A percentile compares a stretch with the other conserved stretches of the same genome.
phyloP scores from a whole-genome alignment of 2,888 invertebrate genomes.

The Coelinius sp. region DNA sequence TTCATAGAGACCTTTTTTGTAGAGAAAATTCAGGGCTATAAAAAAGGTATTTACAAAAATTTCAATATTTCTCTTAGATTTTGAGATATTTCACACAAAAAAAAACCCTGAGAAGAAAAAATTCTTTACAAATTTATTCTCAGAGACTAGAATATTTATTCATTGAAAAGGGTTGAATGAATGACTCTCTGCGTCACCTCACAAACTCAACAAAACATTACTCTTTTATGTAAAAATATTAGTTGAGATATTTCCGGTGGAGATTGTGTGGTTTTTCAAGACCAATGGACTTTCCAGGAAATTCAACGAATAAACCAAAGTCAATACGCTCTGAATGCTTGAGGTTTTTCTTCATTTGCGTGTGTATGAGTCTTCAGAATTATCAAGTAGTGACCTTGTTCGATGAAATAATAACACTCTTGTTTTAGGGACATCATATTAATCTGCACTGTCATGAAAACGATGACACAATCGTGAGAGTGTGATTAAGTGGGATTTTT shows the following conservation, averaged over 20 bases:
- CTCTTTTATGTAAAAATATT: not conserved
- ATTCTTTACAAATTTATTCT: too few relatives aligned
- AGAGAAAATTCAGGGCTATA: too few relatives aligned
- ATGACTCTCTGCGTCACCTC: not conserved
- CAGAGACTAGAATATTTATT: not conserved
- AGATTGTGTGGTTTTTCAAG: conserved; percentile 8
- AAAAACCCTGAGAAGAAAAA: too few relatives aligned
- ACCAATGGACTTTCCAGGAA: conserved; percentile 24
- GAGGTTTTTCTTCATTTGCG: conserved; percentile 2
- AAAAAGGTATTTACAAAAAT: too few relatives aligned
- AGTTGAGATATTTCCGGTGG: not conserved
- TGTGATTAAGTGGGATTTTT: not conserved
- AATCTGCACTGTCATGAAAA: not conserved
- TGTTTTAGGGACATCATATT: not conserved
- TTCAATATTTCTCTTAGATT: too few relatives aligned
- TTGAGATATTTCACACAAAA: too few relatives aligned
- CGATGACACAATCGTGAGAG: not conserved
- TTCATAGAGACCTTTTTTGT: too few relatives aligned
- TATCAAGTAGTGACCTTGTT: conserved; percentile 12
- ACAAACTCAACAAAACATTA: not conserved
- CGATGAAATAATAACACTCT: conserved; percentile 9
- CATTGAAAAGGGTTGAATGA: not conserved
- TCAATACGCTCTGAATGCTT: conserved; percentile 18
- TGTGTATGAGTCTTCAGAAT: conserved; percentile 2
- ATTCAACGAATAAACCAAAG: not conserved